Conservation (phyloP, 2,113 vertebrate genomes). For the Pelvicachromis taeniatus region DNA sequence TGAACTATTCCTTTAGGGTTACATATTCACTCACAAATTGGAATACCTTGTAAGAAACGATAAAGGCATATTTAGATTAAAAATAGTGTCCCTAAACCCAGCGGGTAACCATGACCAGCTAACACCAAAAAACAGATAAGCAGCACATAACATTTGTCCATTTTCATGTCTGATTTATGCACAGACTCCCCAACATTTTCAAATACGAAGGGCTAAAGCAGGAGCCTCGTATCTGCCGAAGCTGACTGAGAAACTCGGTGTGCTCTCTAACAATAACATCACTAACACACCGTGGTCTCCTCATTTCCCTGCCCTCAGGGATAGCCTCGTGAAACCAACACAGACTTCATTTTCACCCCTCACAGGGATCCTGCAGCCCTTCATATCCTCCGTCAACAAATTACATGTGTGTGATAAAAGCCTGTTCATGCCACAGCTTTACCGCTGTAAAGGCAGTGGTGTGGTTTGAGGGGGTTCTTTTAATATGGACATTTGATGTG, state of each 20-base stretch:
- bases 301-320: slow-evolving; percentile 27
- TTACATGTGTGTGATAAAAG: slow-evolving; percentile 49
- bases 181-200: background rate
- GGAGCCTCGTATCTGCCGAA: slow-evolving; percentile 9
- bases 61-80: background rate
- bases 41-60: background rate
- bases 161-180: slow-evolving; percentile 4
- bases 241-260: background rate
- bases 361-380: slow-evolving; percentile 32
- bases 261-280: slow-evolving; percentile 32
- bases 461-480: background rate
- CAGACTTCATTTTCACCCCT: slow-evolving; percentile 63
- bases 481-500: slow-evolving; percentile 19
- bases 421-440: slow-evolving; percentile 19
- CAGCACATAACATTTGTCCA: background rate
- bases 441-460: slow-evolving; percentile 6
- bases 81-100: background rate
- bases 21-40: background rate
- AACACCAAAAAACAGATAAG: background rate
- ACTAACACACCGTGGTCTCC: slow-evolving; percentile 44
- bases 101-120: background rate
- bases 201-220: slow-evolving; percentile 5
- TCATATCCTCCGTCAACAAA: slow-evolving; percentile 54
- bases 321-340: slow-evolving; percentile 23
- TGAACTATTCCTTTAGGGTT: background rate